Base-by-base conservation (phyloP, 2,797 vertebrate genomes). In the Sphaeramia orbicularis region DNA sequence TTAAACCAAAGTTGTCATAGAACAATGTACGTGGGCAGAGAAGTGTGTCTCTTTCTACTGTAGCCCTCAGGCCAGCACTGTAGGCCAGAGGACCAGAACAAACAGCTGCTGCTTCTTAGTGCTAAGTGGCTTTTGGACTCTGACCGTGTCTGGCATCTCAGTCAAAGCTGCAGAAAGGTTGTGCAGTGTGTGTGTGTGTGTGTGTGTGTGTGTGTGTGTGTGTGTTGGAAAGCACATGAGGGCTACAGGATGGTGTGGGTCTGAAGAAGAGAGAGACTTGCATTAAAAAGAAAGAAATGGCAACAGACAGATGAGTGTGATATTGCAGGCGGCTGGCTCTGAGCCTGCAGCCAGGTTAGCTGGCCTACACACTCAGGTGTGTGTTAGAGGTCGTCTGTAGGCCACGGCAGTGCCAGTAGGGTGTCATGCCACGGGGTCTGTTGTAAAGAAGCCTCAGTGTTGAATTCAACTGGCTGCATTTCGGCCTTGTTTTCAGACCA, bases 91-190 rank as follows among this genome's bases (percentile, higher is more conserved):
- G 74, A 67, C 84, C 87, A 71, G 74, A 78, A 83, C 84, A 84
- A 90, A 90, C 90, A 90, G 87, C 89, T 86, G 89, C 85, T 80
- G 59, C 62, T 56, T 85, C 84, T 82, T 69, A 84, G 83, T 79
- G 83, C 79, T 87, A 91, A 89, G 86, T 89, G 86, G 85, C 81
- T 86, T 83, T 85, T 86, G 89, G 89, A 85, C 72, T 76, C 73
- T 65, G 70, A 80, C 84, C 42, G 56, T 71, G 87, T 91, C 89
- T 90, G 86, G 88, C 86, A 78, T 89, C 76, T 78, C 58, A 57
- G 87, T 72, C 81, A 79, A 77, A 73, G 81, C 80, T 70, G 55
- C 62, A 75, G 68, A 71, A 57, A 52, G 76, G 1, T 71, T 58
- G 64, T 55, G 10, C 48, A 52, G 71, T 71, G 68, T 70, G 51